Conservation (phyloP, 2,888 invertebrate genomes). For the Lamproptera curius region DNA sequence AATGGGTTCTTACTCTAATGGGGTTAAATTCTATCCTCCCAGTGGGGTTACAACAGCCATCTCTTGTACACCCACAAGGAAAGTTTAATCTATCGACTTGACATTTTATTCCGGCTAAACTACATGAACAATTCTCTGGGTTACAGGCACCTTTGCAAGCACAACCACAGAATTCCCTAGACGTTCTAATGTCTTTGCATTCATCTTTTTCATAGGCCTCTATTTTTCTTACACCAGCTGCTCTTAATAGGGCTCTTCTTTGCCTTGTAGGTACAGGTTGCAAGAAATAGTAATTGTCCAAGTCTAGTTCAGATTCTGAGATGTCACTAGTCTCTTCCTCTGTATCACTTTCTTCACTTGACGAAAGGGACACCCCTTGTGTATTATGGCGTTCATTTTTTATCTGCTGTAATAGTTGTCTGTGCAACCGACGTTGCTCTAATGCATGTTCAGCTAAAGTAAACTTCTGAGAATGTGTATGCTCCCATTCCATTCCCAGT, state of each 20-base stretch:
- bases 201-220: slow-evolving; percentile 96
- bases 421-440: slow-evolving; percentile 92
- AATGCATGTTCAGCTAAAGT: slow-evolving; percentile 92
- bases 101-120: slow-evolving; percentile 96
- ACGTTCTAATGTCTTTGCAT: slow-evolving; percentile 93
- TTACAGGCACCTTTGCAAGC: slow-evolving; percentile 95
- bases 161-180: slow-evolving; percentile 96
- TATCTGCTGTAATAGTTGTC: slow-evolving; percentile 86
- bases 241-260: slow-evolving; percentile 89
- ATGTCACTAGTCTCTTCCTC: slow-evolving; percentile 90
- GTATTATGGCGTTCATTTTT: slow-evolving; percentile 82
- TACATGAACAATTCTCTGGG: slow-evolving; percentile 97
- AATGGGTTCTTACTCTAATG: slow-evolving; percentile 95
- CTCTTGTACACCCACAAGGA: slow-evolving; percentile 97
- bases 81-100: slow-evolving; percentile 98
- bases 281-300: slow-evolving; percentile 93
- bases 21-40: slow-evolving; percentile 98
- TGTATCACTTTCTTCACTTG: slow-evolving; percentile 90
- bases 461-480: slow-evolving; percentile 85
- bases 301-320: slow-evolving; percentile 90
- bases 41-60: slow-evolving; percentile 94
- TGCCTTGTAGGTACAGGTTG: slow-evolving; percentile 96
- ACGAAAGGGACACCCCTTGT: slow-evolving; percentile 79
- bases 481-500: slow-evolving; percentile 91
- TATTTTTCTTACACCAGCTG: slow-evolving; percentile 96